Conservation (phyloP, 2,888 invertebrate genomes). For the Nephrotoma guestfalica region DNA sequence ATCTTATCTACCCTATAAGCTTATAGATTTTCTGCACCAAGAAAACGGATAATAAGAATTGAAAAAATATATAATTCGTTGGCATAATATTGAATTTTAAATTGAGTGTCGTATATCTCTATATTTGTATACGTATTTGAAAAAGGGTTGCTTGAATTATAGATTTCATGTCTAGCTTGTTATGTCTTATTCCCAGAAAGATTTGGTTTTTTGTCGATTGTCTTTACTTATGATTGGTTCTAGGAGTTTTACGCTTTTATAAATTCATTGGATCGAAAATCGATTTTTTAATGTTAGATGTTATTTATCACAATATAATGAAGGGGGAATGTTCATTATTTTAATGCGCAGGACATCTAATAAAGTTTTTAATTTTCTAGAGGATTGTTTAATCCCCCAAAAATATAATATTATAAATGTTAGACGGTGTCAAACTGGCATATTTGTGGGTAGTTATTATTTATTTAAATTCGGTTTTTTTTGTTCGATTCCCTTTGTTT, state of each 20-base stretch:
- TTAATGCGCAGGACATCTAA: neutral
- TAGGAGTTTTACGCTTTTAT: neutral
- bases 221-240: neutral
- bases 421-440: no score
- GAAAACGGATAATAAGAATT: neutral
- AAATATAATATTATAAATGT: no score
- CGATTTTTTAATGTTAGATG: neutral
- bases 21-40: neutral
- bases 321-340: no score
- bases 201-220: neutral
- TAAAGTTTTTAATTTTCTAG: no score
- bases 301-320: neutral
- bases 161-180: neutral
- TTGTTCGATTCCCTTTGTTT: no score
- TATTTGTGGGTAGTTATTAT: no score
- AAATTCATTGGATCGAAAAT: neutral
- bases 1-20: neutral
- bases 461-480: no score
- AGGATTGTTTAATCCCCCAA: no score
- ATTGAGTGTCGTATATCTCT: neutral
- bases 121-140: neutral
- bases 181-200: neutral
- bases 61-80: neutral
- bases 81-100: neutral
- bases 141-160: neutral